Evolutionary conservation across 2,113 vertebrate genomes (phyloP).

Genomic region (Nycticorax nycticorax): DNA sequence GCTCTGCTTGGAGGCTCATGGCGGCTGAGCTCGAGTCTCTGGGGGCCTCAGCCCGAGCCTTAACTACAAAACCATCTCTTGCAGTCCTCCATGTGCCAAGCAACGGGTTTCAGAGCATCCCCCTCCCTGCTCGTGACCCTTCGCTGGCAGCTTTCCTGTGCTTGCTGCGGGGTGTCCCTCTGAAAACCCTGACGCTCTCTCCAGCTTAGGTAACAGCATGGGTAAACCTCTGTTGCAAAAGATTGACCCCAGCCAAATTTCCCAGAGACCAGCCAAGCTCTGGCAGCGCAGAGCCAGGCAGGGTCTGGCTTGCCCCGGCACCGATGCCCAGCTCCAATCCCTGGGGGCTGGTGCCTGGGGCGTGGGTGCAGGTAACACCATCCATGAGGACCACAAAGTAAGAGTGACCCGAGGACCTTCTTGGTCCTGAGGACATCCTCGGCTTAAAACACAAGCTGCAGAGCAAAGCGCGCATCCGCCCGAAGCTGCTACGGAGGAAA

Average conservation of each 20-base stretch:
- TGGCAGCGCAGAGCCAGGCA: background rate
- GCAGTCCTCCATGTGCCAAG: background rate
- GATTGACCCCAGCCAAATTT: background rate
- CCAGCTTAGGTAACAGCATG: background rate
- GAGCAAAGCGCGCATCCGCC: fast-evolving
- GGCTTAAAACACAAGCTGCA: background rate
- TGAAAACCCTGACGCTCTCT: background rate
- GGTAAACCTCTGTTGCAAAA: background rate
- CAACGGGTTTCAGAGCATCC: background rate
- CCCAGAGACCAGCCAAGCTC: background rate
- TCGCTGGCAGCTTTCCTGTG: background rate
- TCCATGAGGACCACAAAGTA: background rate
- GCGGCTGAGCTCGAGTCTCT: background rate
- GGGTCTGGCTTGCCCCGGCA: background rate
- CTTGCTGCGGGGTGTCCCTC: background rate
- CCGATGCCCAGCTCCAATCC: fast-evolving
- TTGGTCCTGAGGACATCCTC: background rate
- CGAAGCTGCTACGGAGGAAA: background rate
- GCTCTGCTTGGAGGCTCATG: background rate
- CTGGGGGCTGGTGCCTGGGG: background rate
- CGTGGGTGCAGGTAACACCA: background rate
- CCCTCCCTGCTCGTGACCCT: background rate
- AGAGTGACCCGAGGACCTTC: background rate
- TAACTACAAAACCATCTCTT: background rate
- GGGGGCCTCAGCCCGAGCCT: background rate